Percentiles rank a stretch among this genome's conserved stretches.
Evolutionary conservation across 2,888 invertebrate species (phyloP).

Genomic region (Hydrotaea diabolus): DNA sequence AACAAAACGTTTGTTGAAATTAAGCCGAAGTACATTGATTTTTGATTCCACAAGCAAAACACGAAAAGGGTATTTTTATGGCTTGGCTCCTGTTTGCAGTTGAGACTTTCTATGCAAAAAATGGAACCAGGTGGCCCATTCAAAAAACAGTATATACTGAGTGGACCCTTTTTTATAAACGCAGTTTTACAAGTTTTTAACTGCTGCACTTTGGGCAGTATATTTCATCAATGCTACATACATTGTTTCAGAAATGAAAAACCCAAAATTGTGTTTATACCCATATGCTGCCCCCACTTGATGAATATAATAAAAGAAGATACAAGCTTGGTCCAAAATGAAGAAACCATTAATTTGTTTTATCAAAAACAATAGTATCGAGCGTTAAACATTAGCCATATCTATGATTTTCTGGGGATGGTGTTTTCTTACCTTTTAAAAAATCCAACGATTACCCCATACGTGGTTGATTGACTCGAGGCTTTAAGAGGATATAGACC

Average conservation of each 20-base stretch:
- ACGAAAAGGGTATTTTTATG: slow-evolving; percentile 32
- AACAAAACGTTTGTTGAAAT: slow-evolving; percentile 16
- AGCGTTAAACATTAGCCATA: slow-evolving; percentile 19
- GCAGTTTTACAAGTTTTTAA: slow-evolving; percentile 22
- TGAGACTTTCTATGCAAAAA: slow-evolving; percentile 5
- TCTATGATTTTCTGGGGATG: not conserved
- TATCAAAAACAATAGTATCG: not conserved
- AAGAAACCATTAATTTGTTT: not conserved
- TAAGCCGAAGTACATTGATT: slow-evolving; percentile 16
- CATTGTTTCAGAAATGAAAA: no score
- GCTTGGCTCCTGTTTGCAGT: not conserved
- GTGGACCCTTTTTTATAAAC: slow-evolving; percentile 30
- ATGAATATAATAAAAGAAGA: slow-evolving; percentile 27
- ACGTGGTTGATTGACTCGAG: not conserved
- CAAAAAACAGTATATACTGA: slow-evolving; percentile 3
- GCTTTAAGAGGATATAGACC: not conserved
- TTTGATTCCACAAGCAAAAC: slow-evolving; percentile 21
- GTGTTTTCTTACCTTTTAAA: not conserved
- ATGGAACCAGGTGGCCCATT: slow-evolving; percentile 29
- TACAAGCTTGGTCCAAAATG: not conserved
- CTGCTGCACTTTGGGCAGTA: not conserved
- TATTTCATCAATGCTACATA: not conserved
- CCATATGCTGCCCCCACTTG: slow-evolving; percentile 43
- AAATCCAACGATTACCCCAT: not conserved
- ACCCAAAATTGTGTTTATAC: not conserved